A percentile compares a stretch with the other conserved stretches of the same genome.
phyloP scores from a whole-genome alignment of 2,888 invertebrate genomes.

The Lasioglossum figueresi region DNA sequence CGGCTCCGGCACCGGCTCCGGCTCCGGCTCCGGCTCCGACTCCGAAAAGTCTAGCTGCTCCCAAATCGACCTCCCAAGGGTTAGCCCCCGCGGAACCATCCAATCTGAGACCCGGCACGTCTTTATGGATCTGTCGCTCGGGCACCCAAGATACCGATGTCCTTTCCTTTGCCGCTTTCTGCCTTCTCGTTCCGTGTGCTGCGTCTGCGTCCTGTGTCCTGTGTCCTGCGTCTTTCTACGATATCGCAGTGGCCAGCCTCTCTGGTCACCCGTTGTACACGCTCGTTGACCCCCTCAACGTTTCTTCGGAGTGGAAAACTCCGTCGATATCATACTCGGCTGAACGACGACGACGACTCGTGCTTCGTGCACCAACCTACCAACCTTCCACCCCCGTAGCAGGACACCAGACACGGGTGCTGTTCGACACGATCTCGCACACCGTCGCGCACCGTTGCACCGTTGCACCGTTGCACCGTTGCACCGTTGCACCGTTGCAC shows the following conservation, averaged over 20 bases:
- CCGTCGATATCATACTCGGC: constrained; percentile 23
- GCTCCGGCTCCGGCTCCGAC: constrained; percentile 54
- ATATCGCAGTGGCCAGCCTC: neutral
- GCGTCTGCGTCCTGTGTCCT: no score
- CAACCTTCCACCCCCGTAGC: neutral
- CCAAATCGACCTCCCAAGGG: constrained; percentile 78
- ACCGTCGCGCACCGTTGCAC: no score
- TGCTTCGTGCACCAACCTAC: neutral
- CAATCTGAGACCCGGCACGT: constrained; percentile 72
- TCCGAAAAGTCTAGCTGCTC: constrained; percentile 72
- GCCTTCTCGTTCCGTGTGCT: neutral
- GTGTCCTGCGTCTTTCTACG: neutral
- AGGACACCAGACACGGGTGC: neutral
- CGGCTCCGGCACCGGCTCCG: constrained; percentile 65
- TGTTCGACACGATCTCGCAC: neutral
- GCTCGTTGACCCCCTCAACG: neutral
- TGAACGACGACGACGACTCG: neutral
- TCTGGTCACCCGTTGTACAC: neutral
- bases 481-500: neutral
- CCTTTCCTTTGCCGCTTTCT: neutral
- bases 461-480: neutral
- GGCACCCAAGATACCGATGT: neutral
- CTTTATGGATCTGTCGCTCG: constrained; percentile 18
- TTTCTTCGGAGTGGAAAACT: neutral
- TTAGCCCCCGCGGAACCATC: constrained; percentile 81